These are phyloP conservation scores for honey bee (Apis mellifera) DNA, from an alignment of 1,140 invertebrate genomes.

Conservation along the genomic window Amel_HAv3.1 CM009933.2:7442001-7442500, in stretches of 20 bases:
- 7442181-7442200: conserved; percentile 51
- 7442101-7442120: conserved; percentile 47
- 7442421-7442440: not conserved
- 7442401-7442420: conserved; percentile 6
- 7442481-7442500: not conserved
- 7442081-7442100: too few species aligned
- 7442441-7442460: not conserved
- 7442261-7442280: conserved; percentile 61
- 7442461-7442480: too few species aligned
- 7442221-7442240: not conserved
- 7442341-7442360: conserved; percentile 69
- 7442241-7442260: not conserved
- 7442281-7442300: conserved; percentile 58
- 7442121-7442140: conserved; percentile 58
- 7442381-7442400: not conserved
- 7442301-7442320: conserved; percentile 73
- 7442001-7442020: too few species aligned
- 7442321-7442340: conserved; percentile 64
- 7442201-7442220: not conserved
- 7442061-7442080: too few species aligned
- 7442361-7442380: conserved; percentile 61
- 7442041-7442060: too few species aligned
- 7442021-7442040: too few species aligned
- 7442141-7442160: conserved; percentile 60
- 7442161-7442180: conserved; percentile 56